Base-by-base conservation (phyloP, 2,797 vertebrate genomes). In the Notoglanidium macrostoma region DNA sequence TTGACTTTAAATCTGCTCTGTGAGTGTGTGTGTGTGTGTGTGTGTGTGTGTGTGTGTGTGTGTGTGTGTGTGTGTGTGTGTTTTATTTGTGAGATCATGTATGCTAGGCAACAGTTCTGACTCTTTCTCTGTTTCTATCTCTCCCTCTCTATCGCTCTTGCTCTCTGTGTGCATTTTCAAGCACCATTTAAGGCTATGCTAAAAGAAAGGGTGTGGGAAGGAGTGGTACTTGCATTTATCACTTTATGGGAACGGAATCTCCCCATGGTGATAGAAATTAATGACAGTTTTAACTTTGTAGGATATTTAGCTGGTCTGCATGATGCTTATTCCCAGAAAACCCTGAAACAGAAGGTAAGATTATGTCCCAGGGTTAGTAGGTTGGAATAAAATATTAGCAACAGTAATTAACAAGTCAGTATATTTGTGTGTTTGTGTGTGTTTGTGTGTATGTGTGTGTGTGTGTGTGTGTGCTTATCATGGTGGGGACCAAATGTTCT, bases 121-220 rank as follows among this genome's bases (percentile, higher is more conserved):
- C 79, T 63, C 23, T 61, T 15, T 81, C 21, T 46, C 40, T 46
- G 3, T 63, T 23, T 63, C 29, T 40, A 35, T 80, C 86, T 84
- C 72, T 70, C 40, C 21, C 49, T 17, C 78, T 23, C 14, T 12
- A 21, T 80, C 86, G 49, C 73, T 68, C 86, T 77, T 46, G 35
- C 61, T 49, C 73, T 72, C 65, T 78, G 29, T 72, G 26, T 65
- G 12, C 54, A 14, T 40, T 59, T 80, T 93, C 85, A 63, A 93
- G 89, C 87, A 91, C 95, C 94, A 94, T 96, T 92, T 95, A 95
- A 95, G 94, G 94, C 92, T 92, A 88, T 51, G 85, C 70, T 55
- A 90, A 92, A 89, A 86, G 90, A 80, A 51, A 82, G 92, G 88
- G 89, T 84, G 35, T 89, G 80, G 88, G 61, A 29, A 8, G n/a